Evolutionary conservation across 2,888 invertebrate species (phyloP), one percentile per base, ranked within the genome.

Genomic region (Drosophila yooni): DNA sequence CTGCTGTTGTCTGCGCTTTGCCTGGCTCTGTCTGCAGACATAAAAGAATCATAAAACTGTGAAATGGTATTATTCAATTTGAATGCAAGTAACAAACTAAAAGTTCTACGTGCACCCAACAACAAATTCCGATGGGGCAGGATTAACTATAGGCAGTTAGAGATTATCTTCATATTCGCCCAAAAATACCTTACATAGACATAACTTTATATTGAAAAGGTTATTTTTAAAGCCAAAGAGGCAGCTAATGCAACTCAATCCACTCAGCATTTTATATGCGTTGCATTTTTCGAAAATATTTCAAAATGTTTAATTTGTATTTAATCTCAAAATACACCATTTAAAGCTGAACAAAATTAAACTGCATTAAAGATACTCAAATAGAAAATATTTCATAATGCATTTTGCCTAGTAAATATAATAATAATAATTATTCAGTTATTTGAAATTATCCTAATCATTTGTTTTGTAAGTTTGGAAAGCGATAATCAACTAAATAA

Each of bases 31-130:
- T 72, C 76, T 71, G 56, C 74, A 78, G 76, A 82, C 74, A 82
- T 79, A 85, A 85, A 87, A 69, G 85, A 89, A 77, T 85, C 85
- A 89, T 84, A 87, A 74, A 76, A 89, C 89, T 85, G 88, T 87
- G 76, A 87, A 85, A 85, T 80, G 84, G 75, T 67, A 84, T 89
- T 86, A 90, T 90, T 81, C 86, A 84, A 88, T 88, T 82, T 82
- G 70, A 46, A 61, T 43, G 60, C 61, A 62, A 71, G 69, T 64
- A 69, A 67, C 50, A 50, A 73, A 66, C 64, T 29, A 62, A 73
- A 72, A 79, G 40, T 60, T 76, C 15, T 50, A 53, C 40, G 48
- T 43, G 31, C 34, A 57, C 31, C 34, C 43, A 68, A 46, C 36
- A 53, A 61, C 36, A 36, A 48, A 43, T 43, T 27, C 13, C 21